phyloP scores from a whole-genome alignment of 2,797 vertebrate species.

The Hylomyscus alleni region DNA sequence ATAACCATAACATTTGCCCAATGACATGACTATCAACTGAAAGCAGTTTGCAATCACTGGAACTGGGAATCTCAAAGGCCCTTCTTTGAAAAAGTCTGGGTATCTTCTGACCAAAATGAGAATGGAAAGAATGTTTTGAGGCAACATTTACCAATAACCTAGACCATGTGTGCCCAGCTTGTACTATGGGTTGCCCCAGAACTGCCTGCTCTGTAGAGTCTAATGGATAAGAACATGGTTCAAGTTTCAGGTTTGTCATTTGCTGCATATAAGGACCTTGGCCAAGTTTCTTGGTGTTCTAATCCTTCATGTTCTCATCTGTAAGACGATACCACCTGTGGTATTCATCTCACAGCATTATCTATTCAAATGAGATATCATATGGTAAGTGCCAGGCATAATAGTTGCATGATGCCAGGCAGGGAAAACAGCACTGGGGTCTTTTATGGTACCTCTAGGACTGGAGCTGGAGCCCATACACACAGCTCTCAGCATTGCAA shows the following conservation, averaged over 20 bases:
- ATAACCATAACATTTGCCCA: background rate
- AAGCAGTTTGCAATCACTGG: background rate
- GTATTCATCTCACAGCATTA: background rate
- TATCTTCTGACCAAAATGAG: background rate
- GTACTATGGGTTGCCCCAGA: no score
- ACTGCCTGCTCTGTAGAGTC: background rate
- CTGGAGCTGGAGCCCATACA: fast-evolving
- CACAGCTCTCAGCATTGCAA: background rate
- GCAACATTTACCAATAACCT: background rate
- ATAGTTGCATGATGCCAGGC: background rate
- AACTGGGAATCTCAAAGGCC: background rate
- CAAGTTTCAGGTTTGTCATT: background rate
- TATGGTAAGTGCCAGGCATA: background rate
- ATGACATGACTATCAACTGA: background rate
- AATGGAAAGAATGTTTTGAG: background rate
- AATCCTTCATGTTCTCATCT: constrained; percentile 29
- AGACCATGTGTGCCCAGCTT: background rate
- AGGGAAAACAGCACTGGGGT: background rate
- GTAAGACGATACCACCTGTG: background rate
- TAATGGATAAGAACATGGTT: background rate
- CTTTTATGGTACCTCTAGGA: fast-evolving
- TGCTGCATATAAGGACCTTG: background rate
- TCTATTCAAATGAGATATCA: background rate
- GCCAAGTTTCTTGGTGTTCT: background rate
- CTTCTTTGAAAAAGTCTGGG: constrained; percentile 13